Evolutionary conservation across 2,888 invertebrate species (phyloP).

Genomic region (Lepas anatifera): DNA sequence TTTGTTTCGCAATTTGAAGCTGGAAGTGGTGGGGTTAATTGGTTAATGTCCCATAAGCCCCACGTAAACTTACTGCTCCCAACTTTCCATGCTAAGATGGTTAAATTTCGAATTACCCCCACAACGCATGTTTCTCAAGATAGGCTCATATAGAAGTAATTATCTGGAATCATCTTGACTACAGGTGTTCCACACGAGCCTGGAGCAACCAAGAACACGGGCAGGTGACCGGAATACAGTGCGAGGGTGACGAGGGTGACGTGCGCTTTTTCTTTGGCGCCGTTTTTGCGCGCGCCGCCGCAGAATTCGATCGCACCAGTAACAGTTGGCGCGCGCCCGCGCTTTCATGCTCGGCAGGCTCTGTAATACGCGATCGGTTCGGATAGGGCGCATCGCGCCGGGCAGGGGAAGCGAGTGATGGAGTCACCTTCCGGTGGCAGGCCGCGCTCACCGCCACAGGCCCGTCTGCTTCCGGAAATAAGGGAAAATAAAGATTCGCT

Average conservation of each 20-base stretch:
- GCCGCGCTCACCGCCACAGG: not conserved
- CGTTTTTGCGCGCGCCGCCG: not conserved
- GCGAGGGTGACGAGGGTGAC: not conserved
- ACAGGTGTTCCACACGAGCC: too few species aligned
- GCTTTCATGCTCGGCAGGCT: not conserved
- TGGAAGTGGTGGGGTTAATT: too few species aligned
- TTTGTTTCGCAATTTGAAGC: too few species aligned
- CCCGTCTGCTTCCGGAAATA: not conserved
- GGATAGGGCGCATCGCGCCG: not conserved
- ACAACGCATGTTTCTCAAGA: too few species aligned
- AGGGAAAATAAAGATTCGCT: conserved; percentile 4
- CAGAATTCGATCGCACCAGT: not conserved
- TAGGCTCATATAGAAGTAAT: too few species aligned
- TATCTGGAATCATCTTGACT: too few species aligned
- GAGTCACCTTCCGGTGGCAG: not conserved
- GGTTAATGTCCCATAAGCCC: too few species aligned
- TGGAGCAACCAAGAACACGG: too few species aligned
- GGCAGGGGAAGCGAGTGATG: not conserved
- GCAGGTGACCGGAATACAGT: too few species aligned
- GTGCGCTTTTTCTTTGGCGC: not conserved
- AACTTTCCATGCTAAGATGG: too few species aligned
- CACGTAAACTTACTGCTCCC: too few species aligned
- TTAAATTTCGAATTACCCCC: too few species aligned
- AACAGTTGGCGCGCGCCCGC: conserved; percentile 6
- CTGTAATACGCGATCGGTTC: not conserved